Percentiles rank a stretch among this genome's conserved stretches.
Conservation (phyloP, 2,888 invertebrate species). For the Drepanosiphum platanoidis region DNA sequence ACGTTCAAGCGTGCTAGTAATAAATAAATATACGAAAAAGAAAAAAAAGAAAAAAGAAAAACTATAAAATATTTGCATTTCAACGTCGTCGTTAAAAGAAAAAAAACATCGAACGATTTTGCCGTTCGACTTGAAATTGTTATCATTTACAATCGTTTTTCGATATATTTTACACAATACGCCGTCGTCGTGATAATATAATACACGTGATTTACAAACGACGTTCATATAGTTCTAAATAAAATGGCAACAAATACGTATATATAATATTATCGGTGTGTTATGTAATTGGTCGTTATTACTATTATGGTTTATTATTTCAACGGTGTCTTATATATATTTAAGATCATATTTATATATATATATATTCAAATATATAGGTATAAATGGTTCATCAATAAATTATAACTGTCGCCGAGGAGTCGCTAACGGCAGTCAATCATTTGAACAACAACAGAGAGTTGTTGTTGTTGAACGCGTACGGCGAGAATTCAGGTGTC, state of each 20-base stretch:
- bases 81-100: neutral
- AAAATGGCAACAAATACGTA: constrained; percentile 15
- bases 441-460: constrained; percentile 48
- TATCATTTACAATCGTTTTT: neutral
- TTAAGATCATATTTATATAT: neutral
- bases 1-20: neutral
- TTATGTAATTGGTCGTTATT: neutral
- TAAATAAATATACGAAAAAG: neutral
- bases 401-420: constrained; percentile 23
- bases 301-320: too few relatives aligned
- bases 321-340: neutral
- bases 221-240: neutral
- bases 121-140: neutral
- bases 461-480: constrained; percentile 42
- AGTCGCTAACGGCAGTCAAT: neutral
- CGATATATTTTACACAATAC: constrained; percentile 19
- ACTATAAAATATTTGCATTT: neutral
- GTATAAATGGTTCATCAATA: constrained; percentile 35
- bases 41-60: neutral
- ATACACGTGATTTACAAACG: too few relatives aligned
- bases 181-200: too few relatives aligned
- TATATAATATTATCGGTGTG: neutral
- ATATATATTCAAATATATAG: neutral
- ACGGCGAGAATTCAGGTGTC: constrained; percentile 22
- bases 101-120: neutral